Conservation (phyloP, 2,797 vertebrate genomes). For the Pempheris klunzingeri region DNA sequence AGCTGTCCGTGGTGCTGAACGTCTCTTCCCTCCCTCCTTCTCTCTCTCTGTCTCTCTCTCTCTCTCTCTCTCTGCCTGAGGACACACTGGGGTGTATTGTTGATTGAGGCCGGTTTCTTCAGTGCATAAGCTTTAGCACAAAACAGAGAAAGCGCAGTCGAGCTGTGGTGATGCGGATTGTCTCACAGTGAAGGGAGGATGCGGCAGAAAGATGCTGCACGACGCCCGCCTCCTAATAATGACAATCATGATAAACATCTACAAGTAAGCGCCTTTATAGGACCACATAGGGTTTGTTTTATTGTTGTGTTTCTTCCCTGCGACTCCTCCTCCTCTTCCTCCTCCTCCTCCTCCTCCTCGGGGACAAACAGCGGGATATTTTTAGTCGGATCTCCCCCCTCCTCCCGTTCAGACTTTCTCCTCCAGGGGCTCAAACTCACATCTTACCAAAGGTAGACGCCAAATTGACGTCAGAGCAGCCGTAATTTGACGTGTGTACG, state of each 20-base stretch:
- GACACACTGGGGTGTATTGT: background rate
- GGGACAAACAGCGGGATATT: slow-evolving; percentile 67
- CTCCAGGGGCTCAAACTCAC: slow-evolving; percentile 83
- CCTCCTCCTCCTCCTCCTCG: too few species aligned
- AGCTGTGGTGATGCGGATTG: background rate
- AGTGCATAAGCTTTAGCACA: background rate
- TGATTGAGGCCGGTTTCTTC: background rate
- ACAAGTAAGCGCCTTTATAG: background rate
- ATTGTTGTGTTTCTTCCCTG: slow-evolving; percentile 15
- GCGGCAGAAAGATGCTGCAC: slow-evolving; percentile 7
- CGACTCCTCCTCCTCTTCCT: slow-evolving; percentile 30
- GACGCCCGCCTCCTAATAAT: background rate
- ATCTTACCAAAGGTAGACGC: slow-evolving; percentile 88
- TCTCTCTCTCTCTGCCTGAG: background rate
- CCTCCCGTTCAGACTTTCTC: slow-evolving; percentile 61
- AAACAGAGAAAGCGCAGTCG: background rate
- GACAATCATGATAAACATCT: background rate
- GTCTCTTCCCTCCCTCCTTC: background rate
- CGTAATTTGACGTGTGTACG: slow-evolving; percentile 93
- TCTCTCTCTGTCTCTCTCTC: background rate
- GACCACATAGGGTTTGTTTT: slow-evolving; percentile 1
- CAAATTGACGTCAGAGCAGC: slow-evolving; percentile 91
- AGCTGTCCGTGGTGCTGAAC: slow-evolving; percentile 76
- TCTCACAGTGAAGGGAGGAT: background rate
- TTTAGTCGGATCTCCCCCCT: slow-evolving; percentile 65